Conservation (phyloP, 1,140 invertebrate species). For the Pentalonia nigronervosa region DNA sequence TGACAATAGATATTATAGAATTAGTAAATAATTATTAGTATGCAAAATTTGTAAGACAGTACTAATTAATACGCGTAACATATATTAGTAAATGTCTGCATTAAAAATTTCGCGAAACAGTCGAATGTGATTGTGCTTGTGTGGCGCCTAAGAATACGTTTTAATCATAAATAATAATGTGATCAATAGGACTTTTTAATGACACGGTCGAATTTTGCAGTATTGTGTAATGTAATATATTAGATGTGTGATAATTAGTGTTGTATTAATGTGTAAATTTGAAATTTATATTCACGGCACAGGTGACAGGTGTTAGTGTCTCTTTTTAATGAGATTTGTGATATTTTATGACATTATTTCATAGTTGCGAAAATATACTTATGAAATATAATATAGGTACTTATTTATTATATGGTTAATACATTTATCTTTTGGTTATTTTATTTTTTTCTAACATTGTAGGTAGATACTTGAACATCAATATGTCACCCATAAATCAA, state of each 20-base stretch:
- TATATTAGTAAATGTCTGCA: background rate
- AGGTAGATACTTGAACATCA: background rate
- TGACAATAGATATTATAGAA: slow-evolving; percentile 17
- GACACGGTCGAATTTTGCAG: background rate
- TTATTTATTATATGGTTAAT: background rate
- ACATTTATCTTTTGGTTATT: background rate
- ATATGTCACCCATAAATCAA: background rate
- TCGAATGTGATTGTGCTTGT: slow-evolving; percentile 20
- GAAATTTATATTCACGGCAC: slow-evolving; percentile 22
- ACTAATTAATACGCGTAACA: slow-evolving; percentile 20
- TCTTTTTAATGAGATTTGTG: background rate
- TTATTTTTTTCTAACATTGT: background rate
- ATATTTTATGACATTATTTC: slow-evolving; percentile 5
- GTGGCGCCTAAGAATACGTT: background rate
- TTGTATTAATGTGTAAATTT: slow-evolving; percentile 16
- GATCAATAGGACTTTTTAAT: background rate
- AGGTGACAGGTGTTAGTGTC: background rate
- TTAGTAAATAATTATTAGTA: slow-evolving; percentile 15
- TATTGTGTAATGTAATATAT: background rate
- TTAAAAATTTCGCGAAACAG: slow-evolving; percentile 2
- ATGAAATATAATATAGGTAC: background rate
- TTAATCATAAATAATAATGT: background rate
- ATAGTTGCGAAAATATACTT: background rate
- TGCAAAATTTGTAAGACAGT: slow-evolving; percentile 41
- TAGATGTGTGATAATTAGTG: slow-evolving; percentile 5